Base-by-base conservation (phyloP, 2,888 invertebrate genomes). In the Cheilosia scutellata region DNA sequence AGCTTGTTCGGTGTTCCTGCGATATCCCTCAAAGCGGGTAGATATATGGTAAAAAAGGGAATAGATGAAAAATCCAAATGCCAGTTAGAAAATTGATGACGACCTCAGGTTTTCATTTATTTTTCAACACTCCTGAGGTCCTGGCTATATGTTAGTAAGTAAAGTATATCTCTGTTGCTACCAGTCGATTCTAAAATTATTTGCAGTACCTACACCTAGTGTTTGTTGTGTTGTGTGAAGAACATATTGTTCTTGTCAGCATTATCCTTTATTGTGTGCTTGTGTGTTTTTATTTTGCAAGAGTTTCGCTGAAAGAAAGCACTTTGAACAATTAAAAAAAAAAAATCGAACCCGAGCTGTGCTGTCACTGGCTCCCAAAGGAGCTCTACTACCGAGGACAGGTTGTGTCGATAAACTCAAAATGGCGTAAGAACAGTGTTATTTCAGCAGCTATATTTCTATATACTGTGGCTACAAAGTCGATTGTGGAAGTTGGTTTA, bases 1-100 rank as follows among this genome's bases (percentile, higher is more conserved):
- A 25, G 9, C 5, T 40, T 40, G 29, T 68, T 33, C 9, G 27
- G 5, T 27, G 29, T 9, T n/a, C 37, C 55, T 55, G 47, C 62
- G 5, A 77, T 70, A 20, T 20, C 20, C 20, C 20, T 20, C 20
- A 20, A 20, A 49, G 55, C 7, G 37, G 29, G 31, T 25, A 11
- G 55, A 65, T 49, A 51, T 51, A 63, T 57, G 55, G 60, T 25
- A 13, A 57, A 44, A 49, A 25, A 47, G 29, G n/a, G 16, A 51
- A 37, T 25, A 16, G 58, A 57, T 62, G 60, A 49, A 42, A 76
- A 75, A 47, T 75, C 70, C 60, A 76, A 79, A 79, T 80, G 79
- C 70, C 84, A 84, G 84, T 79, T 80, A 75, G 84, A 75, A 80
- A 84, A 84, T 84, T 84, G 84, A 84, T 84, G 84, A 84, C 79